Base-by-base conservation (phyloP, 2,113 vertebrate species). In the Sebastes fasciatus region DNA sequence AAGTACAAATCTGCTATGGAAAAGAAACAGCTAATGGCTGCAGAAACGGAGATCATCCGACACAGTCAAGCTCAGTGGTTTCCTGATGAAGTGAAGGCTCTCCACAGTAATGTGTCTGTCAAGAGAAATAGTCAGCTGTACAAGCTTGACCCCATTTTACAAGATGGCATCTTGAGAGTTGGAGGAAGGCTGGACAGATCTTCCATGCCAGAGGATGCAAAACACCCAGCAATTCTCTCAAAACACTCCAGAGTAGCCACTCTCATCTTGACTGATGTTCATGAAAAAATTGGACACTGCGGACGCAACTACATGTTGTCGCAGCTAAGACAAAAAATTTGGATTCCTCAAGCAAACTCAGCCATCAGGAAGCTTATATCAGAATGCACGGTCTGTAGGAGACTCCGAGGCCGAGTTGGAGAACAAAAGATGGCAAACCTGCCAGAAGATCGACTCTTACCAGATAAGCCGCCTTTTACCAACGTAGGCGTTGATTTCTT, bases 401-500 rank as follows among this genome's bases (percentile, higher is more conserved):
- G 46, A 9, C 11, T 48, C 46, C 8, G 7, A 8, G 5, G 8
- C 46, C 5, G 11, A 9, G 8, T 16, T 26, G 65, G n/a, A 1
- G 12, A 68, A 3, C 49, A 70, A 12, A 70, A 70, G 11, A 70
- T 70, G 67, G 67, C 49, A 8, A 52, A 52, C 12, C 21, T 69
- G 14, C 48, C 23, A 7, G 40, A 69, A 52, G 68, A 55, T n/a
- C 19, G 40, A 3, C 40, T 72, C 0, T 4, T 68, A 1, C 54
- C 76, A 60, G 64, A 78, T 11, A 4, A 60, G 10, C 64, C 76
- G 6, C 76, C 65, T 5, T 78, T 78, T 9, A 78, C 64, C 0
- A 78, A 68, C 17, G 19, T 19, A 0, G 76, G 64, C 0, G 45
- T 78, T 17, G 75, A 78, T 49, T 78, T 14, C 11, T 78, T 78